Conservation (phyloP, 2,888 invertebrate genomes). For the Plagiodera versicolora region DNA sequence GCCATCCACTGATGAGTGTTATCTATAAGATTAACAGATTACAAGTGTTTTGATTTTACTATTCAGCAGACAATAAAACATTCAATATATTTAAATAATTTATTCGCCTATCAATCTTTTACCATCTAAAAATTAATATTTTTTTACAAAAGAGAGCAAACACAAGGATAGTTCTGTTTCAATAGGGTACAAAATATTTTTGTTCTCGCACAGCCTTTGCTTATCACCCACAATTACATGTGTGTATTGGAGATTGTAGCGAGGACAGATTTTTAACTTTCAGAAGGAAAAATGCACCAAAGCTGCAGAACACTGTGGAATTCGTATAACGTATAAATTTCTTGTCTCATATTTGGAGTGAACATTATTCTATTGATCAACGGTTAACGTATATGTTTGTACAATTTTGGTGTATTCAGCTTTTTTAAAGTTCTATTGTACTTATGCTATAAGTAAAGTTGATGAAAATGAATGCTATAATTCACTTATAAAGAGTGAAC, state of each 20-base stretch:
- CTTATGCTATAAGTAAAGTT: conserved; percentile 21
- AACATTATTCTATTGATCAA: no score
- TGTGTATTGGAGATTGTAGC: conserved; percentile 41
- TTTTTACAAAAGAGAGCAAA: conserved; percentile 40
- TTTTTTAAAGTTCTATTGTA: conserved; percentile 15
- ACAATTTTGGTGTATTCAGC: conserved; percentile 17
- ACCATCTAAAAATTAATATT: conserved; percentile 38
- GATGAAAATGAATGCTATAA: conserved; percentile 15
- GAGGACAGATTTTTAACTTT: conserved; percentile 39
- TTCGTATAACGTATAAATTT: no score
- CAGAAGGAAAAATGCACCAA: conserved; percentile 25
- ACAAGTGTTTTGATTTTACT: no score
- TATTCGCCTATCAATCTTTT: conserved; percentile 33
- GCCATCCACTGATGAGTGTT: no score
- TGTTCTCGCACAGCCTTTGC: conserved; percentile 46
- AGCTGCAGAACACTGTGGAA: not conserved
- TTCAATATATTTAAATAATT: conserved; percentile 34
- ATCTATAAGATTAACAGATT: no score
- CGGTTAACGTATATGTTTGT: not conserved
- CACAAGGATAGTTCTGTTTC: conserved; percentile 33
- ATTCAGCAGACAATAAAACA: conserved; percentile 1
- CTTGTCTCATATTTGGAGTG: no score
- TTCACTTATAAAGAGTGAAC: conserved; percentile 23
- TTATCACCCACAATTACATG: conserved; percentile 40
- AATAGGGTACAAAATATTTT: conserved; percentile 38